Percentiles rank a stretch among this genome's conserved stretches.
These are phyloP conservation scores for Meloidogyne exigua DNA, from an alignment of 1,140 invertebrate species.

Conservation along the genomic window DNA sequence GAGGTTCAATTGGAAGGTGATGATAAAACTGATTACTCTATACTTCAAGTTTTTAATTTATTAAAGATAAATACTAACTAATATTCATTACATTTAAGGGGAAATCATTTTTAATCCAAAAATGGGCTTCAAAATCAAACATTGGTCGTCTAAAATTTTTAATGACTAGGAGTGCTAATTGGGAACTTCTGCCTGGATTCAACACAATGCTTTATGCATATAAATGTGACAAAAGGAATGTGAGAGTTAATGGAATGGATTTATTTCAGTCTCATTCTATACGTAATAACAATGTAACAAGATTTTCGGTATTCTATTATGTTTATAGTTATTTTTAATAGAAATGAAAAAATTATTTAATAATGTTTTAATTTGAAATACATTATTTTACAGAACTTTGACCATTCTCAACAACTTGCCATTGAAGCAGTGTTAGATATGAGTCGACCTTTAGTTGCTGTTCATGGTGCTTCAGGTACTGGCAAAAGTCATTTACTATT, in stretches of 20 bases:
- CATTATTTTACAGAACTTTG: not conserved
- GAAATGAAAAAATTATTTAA: no score
- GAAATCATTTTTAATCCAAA: not conserved
- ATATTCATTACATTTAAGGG: not conserved
- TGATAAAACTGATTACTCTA: not conserved
- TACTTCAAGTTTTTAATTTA: not conserved
- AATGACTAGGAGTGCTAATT: not conserved
- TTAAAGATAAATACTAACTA: not conserved
- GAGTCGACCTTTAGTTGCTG: not conserved
- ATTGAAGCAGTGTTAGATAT: constrained; percentile 3
- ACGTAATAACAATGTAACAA: not conserved
- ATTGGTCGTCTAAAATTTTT: constrained; percentile 13
- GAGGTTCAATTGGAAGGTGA: not conserved
- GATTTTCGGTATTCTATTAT: no score
- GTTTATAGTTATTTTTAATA: no score
- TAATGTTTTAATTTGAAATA: no score
- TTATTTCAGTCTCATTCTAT: not conserved
- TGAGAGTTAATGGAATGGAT: not conserved
- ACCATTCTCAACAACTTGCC: constrained; percentile 1
- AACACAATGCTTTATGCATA: not conserved
- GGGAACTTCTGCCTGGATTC: not conserved
- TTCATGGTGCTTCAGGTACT: constrained; percentile 5
- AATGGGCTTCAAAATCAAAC: constrained; percentile 7
- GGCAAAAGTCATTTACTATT: not conserved
- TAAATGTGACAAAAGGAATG: not conserved